A percentile compares a stretch with the other conserved stretches of the same genome.
Conservation (phyloP, 1,140 invertebrate genomes). For the Epicauta chinensis region DNA sequence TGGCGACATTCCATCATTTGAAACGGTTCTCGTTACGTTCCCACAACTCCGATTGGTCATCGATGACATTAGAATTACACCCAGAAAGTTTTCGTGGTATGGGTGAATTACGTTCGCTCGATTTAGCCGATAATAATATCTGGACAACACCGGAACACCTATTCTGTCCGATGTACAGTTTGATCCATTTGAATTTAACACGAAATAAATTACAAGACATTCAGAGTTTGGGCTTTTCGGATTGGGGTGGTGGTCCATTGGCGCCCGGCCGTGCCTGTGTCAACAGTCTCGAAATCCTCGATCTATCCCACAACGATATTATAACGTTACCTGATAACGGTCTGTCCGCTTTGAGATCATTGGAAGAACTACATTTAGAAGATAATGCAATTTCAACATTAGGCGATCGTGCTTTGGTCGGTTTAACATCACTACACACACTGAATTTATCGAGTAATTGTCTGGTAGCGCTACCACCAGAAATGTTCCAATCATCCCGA, state of each 20-base stretch:
- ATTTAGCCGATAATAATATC: constrained; percentile 75
- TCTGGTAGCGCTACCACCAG: constrained; percentile 65
- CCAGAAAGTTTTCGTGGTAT: constrained; percentile 63
- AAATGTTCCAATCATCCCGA: constrained; percentile 61
- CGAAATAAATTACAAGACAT: constrained; percentile 74
- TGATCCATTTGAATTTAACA: constrained; percentile 66
- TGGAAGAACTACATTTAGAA: constrained; percentile 60
- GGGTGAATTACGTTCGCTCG: constrained; percentile 59
- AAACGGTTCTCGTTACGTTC: constrained; percentile 63
- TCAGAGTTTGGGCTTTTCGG: constrained; percentile 62
- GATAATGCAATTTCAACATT: constrained; percentile 67
- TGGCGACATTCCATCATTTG: constrained; percentile 60
- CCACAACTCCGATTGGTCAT: constrained; percentile 74
- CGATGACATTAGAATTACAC: constrained; percentile 68
- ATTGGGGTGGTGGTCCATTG: constrained; percentile 47
- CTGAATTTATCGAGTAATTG: constrained; percentile 74
- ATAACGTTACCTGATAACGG: constrained; percentile 59
- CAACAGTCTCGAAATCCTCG: constrained; percentile 58
- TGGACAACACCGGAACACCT: constrained; percentile 66
- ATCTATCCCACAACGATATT: constrained; percentile 70
- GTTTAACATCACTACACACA: constrained; percentile 57
- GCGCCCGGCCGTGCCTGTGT: constrained; percentile 54
- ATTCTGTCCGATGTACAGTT: constrained; percentile 65
- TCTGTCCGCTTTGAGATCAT: constrained; percentile 59
- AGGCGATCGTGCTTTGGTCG: constrained; percentile 63